phyloP scores from a whole-genome alignment of 2,888 invertebrate species.

The Archips crataeganus region DNA sequence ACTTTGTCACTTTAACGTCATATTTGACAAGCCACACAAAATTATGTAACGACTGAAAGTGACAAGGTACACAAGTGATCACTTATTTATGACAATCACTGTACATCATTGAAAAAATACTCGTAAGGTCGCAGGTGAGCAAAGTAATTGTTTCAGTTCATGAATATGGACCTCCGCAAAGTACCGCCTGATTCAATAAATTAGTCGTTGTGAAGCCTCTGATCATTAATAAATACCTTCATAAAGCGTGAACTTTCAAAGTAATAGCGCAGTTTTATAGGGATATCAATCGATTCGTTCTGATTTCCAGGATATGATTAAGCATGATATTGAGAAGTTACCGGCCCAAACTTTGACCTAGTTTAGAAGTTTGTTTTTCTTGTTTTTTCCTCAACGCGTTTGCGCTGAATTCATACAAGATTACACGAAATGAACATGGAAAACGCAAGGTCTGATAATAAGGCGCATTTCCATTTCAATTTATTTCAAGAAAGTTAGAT shows the following conservation, averaged over 20 bases:
- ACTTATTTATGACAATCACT: too few relatives aligned
- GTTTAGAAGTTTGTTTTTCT: slow-evolving; percentile 21
- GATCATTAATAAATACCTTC: neutral
- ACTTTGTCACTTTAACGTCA: too few relatives aligned
- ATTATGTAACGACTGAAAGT: too few relatives aligned
- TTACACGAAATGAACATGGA: slow-evolving; percentile 4
- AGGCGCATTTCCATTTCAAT: slow-evolving; percentile 16
- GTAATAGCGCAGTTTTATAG: neutral
- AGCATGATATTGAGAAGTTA: slow-evolving; percentile 14
- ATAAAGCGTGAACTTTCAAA: neutral
- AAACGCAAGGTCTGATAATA: slow-evolving; percentile 8
- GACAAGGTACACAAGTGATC: too few relatives aligned
- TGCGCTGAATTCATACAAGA: slow-evolving; percentile 4
- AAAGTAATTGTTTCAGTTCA: too few relatives aligned
- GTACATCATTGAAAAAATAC: too few relatives aligned
- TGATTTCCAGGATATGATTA: slow-evolving; percentile 10
- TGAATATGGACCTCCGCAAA: too few relatives aligned
- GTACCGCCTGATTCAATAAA: too few relatives aligned
- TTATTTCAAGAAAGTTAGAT: neutral
- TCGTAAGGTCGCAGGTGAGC: too few relatives aligned
- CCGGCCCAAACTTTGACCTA: slow-evolving; percentile 23
- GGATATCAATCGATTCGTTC: neutral
- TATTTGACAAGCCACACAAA: too few relatives aligned
- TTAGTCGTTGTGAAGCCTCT: too few relatives aligned
- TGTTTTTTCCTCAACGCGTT: slow-evolving; percentile 27